Percentiles rank a stretch among this genome's conserved stretches.
phyloP scores from a whole-genome alignment of 2,113 vertebrate genomes.

The Brachypodius melanocephalos region DNA sequence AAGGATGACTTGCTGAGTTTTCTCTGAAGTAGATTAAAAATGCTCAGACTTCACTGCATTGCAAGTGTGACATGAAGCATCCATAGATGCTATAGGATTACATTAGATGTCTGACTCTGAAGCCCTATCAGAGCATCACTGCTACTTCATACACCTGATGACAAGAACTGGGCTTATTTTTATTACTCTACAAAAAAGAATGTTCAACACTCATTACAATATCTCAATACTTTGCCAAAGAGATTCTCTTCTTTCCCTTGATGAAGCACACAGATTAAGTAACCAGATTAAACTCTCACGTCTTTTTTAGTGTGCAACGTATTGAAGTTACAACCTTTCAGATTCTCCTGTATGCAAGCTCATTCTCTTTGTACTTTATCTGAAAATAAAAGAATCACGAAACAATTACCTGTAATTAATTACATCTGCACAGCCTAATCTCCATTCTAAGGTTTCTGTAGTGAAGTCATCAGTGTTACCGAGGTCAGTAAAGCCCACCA shows the following conservation, averaged over 20 bases:
- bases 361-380: background rate
- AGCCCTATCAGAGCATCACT: background rate
- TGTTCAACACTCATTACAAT: background rate
- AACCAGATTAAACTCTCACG: background rate
- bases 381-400: background rate
- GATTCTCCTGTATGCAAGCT: background rate
- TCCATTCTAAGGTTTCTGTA: slow-evolving; percentile 94
- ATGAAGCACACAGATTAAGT: background rate
- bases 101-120: background rate
- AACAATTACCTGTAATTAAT: slow-evolving; percentile 90
- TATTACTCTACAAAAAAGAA: background rate
- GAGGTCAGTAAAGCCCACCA: slow-evolving; percentile 91
- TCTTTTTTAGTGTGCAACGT: background rate
- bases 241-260: background rate
- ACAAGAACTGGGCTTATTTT: background rate
- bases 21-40: background rate
- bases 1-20: background rate
- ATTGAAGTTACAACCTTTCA: background rate
- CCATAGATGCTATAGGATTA: background rate
- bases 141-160: background rate
- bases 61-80: background rate
- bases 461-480: slow-evolving; percentile 96
- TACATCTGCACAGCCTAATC: slow-evolving; percentile 87
- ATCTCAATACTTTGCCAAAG: background rate
- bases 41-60: background rate